Evolutionary conservation across 2,113 vertebrate species (phyloP).

Genomic region (Xenus cinereus): DNA sequence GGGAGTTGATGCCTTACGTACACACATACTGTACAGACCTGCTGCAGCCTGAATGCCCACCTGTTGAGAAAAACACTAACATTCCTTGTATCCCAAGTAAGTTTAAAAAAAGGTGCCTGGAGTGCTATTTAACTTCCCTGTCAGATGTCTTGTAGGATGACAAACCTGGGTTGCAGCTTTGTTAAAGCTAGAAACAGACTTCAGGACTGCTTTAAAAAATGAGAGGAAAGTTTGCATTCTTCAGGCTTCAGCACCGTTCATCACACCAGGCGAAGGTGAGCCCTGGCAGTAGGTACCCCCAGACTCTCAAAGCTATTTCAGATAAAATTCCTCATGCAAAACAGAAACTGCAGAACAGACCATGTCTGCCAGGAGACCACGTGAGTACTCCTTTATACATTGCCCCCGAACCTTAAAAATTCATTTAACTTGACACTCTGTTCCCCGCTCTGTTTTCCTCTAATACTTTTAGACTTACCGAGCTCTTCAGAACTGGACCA

Average conservation of each 20-base stretch:
- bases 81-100: neutral
- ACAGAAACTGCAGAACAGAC: neutral
- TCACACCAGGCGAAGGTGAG: neutral
- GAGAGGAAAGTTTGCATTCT: neutral
- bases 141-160: slow-evolving; percentile 3
- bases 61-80: neutral
- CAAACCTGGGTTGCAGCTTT: slow-evolving; percentile 6
- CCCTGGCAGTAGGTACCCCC: neutral
- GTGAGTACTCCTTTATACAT: neutral
- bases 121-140: neutral
- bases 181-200: neutral
- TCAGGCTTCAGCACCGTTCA: neutral
- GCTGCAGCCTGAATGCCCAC: neutral
- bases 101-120: neutral
- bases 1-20: neutral
- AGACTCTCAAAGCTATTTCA: neutral
- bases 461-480: neutral
- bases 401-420: neutral
- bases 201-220: neutral
- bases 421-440: neutral
- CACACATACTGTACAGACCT: neutral
- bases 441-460: neutral
- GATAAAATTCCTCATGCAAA: neutral
- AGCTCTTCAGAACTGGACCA: neutral
- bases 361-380: neutral